Conservation (phyloP, 1,140 invertebrate species). For the Ericerus pela region DNA sequence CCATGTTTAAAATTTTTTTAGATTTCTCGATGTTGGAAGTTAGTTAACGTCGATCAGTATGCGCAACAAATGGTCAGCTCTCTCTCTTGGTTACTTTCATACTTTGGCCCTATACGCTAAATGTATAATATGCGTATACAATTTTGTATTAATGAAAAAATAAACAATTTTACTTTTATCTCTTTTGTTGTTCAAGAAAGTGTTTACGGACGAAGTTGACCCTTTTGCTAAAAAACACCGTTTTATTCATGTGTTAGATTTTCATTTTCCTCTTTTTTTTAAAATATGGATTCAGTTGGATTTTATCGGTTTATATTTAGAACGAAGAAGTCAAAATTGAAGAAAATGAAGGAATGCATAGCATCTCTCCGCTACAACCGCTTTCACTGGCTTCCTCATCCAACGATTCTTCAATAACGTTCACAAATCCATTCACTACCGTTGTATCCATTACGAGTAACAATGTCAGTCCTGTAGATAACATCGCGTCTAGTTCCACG, state of each 20-base stretch:
- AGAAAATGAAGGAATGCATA: constrained; percentile 27
- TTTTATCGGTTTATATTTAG: constrained; percentile 23
- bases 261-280: constrained; percentile 20
- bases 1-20: too few species aligned
- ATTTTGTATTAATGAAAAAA: constrained; percentile 23
- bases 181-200: constrained; percentile 42
- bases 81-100: too few species aligned
- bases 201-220: constrained; percentile 56
- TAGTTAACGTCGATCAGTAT: too few species aligned
- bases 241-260: constrained; percentile 22
- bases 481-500: constrained; percentile 24
- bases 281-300: not conserved
- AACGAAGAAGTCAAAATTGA: constrained; percentile 36
- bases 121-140: too few species aligned
- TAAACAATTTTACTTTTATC: constrained; percentile 50
- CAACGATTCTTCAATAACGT: constrained; percentile 15
- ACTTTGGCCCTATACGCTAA: too few species aligned
- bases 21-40: too few species aligned
- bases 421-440: constrained; percentile 21
- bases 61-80: too few species aligned
- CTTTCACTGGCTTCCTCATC: constrained; percentile 20
- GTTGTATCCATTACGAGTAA: constrained; percentile 9
- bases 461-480: constrained; percentile 19
- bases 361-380: constrained; percentile 21
- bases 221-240: constrained; percentile 27